Conservation (phyloP, 1,140 invertebrate species). For the Pseudomyrmex dendroicus region DNA sequence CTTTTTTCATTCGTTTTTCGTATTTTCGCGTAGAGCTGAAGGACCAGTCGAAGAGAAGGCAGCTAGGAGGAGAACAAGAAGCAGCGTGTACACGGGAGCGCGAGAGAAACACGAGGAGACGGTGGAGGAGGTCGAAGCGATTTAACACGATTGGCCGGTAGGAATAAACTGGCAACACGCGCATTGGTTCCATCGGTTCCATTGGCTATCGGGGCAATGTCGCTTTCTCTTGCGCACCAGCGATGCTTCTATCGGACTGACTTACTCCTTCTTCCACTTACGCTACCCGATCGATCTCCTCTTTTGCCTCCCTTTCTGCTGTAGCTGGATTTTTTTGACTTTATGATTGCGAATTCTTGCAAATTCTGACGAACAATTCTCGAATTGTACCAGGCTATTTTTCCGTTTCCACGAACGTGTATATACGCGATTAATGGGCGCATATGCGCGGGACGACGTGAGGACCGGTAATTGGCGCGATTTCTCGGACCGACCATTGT, state of each 20-base stretch:
- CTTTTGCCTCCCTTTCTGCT: conserved; percentile 53
- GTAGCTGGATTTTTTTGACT: conserved; percentile 32
- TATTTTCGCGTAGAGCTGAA: conserved; percentile 63
- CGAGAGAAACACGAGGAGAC: conserved; percentile 48
- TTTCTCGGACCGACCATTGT: conserved; percentile 57
- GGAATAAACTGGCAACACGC: conserved; percentile 83
- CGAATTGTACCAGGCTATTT: conserved; percentile 61
- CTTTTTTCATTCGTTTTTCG: conserved; percentile 37
- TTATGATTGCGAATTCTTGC: conserved; percentile 50
- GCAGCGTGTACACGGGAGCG: conserved; percentile 39
- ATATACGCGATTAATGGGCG: conserved; percentile 38
- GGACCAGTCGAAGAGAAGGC: conserved; percentile 24
- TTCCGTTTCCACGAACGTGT: conserved; percentile 64
- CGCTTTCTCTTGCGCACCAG: conserved; percentile 64
- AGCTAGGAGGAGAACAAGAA: conserved; percentile 18
- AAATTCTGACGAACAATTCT: conserved; percentile 11
- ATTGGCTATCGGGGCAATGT: conserved; percentile 78
- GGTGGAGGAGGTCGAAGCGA: conserved; percentile 78
- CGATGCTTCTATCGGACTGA: conserved; percentile 65
- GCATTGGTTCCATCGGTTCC: conserved; percentile 84
- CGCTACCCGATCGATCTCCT: conserved; percentile 63
- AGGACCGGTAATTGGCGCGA: conserved; percentile 62
- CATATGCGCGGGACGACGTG: conserved; percentile 49
- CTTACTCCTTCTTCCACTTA: conserved; percentile 67
- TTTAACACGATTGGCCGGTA: conserved; percentile 85